Conservation (phyloP, 2,888 invertebrate genomes). For the Lithophane semibrunnea region DNA sequence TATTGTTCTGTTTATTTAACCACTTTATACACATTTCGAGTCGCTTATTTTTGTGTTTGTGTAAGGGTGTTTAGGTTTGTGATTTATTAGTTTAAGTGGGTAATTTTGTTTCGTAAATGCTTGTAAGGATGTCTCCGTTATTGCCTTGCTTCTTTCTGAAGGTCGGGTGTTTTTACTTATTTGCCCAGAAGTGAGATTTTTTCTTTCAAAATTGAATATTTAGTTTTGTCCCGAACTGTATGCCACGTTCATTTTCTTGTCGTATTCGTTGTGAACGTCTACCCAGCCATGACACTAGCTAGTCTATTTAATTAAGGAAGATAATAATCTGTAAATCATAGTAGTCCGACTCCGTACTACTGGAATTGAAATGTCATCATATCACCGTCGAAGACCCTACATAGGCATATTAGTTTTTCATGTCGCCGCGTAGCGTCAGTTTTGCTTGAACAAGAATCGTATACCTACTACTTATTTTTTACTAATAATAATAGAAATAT, state of each 20-base stretch:
- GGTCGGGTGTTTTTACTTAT: constrained; percentile 15
- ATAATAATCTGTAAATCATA: neutral
- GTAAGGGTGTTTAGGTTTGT: constrained; percentile 30
- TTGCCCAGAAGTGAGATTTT: neutral
- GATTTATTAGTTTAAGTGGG: constrained; percentile 48
- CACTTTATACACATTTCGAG: constrained; percentile 46
- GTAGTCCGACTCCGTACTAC: neutral
- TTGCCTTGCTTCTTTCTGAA: constrained; percentile 1
- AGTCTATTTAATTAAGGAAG: neutral
- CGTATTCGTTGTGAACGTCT: neutral
- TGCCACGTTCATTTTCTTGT: neutral
- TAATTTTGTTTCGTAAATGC: constrained; percentile 30
- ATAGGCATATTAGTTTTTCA: neutral
- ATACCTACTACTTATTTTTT: neutral
- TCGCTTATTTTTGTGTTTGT: constrained; percentile 43
- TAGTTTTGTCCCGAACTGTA: neutral
- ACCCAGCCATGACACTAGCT: neutral
- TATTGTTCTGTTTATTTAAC: constrained; percentile 57
- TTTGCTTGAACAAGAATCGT: neutral
- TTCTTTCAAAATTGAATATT: neutral
- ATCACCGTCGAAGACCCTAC: neutral
- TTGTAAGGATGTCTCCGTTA: constrained; percentile 15
- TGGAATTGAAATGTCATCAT: neutral
- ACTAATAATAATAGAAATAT: neutral
- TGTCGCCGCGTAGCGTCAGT: neutral